Conservation (phyloP, 2,113 vertebrate genomes). For the Ranitomeya imitator region DNA sequence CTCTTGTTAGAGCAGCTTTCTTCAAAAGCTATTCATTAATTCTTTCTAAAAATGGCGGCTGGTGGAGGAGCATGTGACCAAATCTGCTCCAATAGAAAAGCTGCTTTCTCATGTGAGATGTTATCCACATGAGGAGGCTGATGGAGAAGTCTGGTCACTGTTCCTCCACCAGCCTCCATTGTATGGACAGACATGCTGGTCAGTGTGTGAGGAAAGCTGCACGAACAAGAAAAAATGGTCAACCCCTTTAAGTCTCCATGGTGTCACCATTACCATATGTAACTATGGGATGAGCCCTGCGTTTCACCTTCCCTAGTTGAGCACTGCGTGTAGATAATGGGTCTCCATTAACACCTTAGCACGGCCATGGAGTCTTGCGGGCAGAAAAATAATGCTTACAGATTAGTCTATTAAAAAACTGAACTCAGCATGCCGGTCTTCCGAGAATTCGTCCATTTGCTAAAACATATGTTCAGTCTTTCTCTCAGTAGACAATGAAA, state of each 20-base stretch:
- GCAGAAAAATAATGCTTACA: slow-evolving; percentile 3
- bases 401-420: slow-evolving; percentile 28
- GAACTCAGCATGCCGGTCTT: slow-evolving; percentile 40
- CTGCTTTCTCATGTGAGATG: too few relatives aligned
- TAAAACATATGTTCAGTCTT: slow-evolving; percentile 34
- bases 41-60: too few relatives aligned
- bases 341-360: neutral
- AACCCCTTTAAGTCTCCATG: neutral
- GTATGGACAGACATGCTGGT: too few relatives aligned
- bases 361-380: neutral
- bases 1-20: too few relatives aligned
- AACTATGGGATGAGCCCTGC: neutral
- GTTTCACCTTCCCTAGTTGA: neutral
- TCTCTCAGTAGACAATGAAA: neutral
- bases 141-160: too few relatives aligned
- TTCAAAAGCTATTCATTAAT: too few relatives aligned
- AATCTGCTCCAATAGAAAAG: too few relatives aligned
- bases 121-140: too few relatives aligned
- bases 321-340: neutral
- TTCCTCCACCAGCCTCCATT: too few relatives aligned
- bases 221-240: too few relatives aligned
- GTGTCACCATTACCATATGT: neutral
- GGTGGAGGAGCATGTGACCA: too few relatives aligned
- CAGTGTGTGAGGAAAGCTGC: too few relatives aligned
- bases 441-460: slow-evolving; percentile 39